Evolutionary conservation across 2,113 vertebrate genomes (phyloP), one percentile per base, ranked within the genome.

Genomic region (Elanoides forficatus): DNA sequence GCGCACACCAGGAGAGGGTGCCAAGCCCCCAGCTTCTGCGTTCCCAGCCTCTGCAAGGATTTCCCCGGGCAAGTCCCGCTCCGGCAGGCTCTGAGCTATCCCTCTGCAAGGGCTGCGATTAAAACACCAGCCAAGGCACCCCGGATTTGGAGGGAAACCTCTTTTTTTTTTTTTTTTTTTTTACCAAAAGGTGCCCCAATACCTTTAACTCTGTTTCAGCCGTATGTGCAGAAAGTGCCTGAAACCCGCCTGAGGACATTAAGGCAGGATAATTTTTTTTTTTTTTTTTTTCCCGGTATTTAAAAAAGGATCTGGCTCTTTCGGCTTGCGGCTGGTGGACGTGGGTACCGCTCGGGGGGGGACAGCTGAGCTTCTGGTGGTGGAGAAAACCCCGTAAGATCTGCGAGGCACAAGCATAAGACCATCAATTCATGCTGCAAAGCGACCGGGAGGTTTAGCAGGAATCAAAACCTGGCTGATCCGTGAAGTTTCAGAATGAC

Each of bases 1-100:
- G 36, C 47, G 15, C 63, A 6, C 89, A 26, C 88, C 97, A 87
- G 92, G 72, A 97, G 97, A 40, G 89, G 97, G 97, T 72, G 96
- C 97, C 90, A 88, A 72, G 76, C 50, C 47, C 92, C 48, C 81
- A 56, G 47, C 55, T 95, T 73, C 58, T 20, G 93, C 17, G 25
- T 58, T 21, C 6, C 48, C 60, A 3, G 21, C 8, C 32, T 17
- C 88, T 8, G 90, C 85, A 3, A 32, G 26, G 71, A 6, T 26
- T 17, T 18, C 52, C 1, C 47, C 58, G 0, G 65, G 4, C 0
- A 27, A 17, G n/a, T 2, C 63, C 36, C 25, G 53, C 65, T 47
- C 72, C 1, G 12, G 47, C 34, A 6, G 50, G 1, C 38, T 13
- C 68, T 1, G 81, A 68, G 22, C 70, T 32, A 2, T 4, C 38